Evolutionary conservation across 2,797 vertebrate species (phyloP), one percentile per base, ranked within the genome.

Genomic region (Myotis planiceps): DNA sequence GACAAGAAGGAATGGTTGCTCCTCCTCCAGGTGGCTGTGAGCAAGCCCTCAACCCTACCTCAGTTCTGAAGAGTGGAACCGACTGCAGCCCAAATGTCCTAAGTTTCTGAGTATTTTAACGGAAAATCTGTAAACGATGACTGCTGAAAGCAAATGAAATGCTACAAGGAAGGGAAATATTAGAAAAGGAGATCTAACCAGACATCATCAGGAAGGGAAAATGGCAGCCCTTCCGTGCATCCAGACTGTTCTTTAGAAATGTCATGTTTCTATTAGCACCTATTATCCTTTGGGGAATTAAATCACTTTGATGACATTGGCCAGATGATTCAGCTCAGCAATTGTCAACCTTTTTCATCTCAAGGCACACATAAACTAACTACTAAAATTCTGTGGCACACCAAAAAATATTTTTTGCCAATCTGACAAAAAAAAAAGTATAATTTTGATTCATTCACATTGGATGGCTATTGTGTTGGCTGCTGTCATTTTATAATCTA

Each of bases 111-210:
- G 9, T 79, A 16, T 83, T 69, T 76, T 68, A 65, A 55, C 88
- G 23, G n/a, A 83, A 92, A 79, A 49, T 71, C 2, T 71, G 16
- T 76, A 79, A 58, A 53, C 71, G 8, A 51, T 9, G 21, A 37
- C 66, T 87, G 32, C 42, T 60, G 45, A 82, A 84, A 88, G 65
- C 51, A 85, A 90, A 42, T 49, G 53, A 94, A 83, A 88, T 88
- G 39, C 58, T 12, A 4, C 32, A 81, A 84, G 69, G 58, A 83
- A 4, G 65, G 39, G 32, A 96, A 60, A 45, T 23, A 29, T 23
- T 76, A 83, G 71, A n/a, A 82, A 90, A 63, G 55, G 21, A 1
- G 18, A 47, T 47, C 25, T 94, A 78, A 74, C 29, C 15, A 55
- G 55, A 39, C 5, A 14, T n/a, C 37, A 37, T 29, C 21, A 65